A percentile compares a stretch with the other conserved stretches of the same genome.
Conservation (phyloP, 1,140 invertebrate species). For the Lucilia sericata region DNA sequence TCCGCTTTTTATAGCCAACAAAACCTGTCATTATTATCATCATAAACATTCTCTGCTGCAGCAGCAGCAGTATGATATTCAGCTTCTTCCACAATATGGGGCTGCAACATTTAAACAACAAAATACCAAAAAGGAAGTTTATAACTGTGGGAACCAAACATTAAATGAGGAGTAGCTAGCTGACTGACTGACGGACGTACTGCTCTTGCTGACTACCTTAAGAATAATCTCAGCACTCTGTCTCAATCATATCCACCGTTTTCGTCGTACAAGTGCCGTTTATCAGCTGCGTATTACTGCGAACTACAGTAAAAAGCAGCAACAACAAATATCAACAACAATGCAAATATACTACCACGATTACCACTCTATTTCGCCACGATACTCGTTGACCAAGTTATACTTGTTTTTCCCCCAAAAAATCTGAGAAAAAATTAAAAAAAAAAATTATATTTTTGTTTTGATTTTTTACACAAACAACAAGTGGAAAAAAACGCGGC, state of each 20-base stretch:
- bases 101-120: not conserved
- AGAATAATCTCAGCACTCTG: slow-evolving; percentile 12
- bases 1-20: not conserved
- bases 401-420: slow-evolving; percentile 36
- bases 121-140: slow-evolving; percentile 40
- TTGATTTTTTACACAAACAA: slow-evolving; percentile 21
- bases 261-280: not conserved
- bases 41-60: no score
- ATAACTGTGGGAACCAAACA: slow-evolving; percentile 40
- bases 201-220: not conserved
- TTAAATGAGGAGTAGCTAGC: not conserved
- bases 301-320: not conserved
- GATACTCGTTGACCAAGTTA: slow-evolving; percentile 4
- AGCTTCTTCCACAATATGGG: not conserved
- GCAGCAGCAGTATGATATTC: not conserved
- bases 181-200: not conserved
- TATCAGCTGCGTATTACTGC: not conserved
- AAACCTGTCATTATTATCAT: no score
- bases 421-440: slow-evolving; percentile 4
- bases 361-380: not conserved
- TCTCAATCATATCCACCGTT: not conserved
- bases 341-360: no score
- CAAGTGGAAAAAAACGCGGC: slow-evolving; percentile 18
- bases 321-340: not conserved
- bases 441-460: slow-evolving; percentile 35